phyloP scores from a whole-genome alignment of 2,797 vertebrate genomes.

The Malurus leucopterus region DNA sequence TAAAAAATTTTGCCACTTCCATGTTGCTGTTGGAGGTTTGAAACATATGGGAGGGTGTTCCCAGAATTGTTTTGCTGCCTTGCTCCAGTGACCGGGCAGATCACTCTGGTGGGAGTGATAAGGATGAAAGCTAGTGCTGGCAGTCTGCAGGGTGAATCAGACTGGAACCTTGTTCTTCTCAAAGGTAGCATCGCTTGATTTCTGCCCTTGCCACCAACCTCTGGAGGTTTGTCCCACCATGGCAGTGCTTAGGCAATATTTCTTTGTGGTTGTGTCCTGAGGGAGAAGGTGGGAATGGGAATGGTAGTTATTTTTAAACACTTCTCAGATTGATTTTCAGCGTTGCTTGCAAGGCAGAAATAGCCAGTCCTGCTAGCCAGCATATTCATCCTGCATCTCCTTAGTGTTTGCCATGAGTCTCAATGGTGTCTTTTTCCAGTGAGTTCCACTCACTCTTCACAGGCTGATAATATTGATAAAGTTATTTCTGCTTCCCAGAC shows the following conservation, averaged over 20 bases:
- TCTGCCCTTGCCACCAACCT: background rate
- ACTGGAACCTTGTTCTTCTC: background rate
- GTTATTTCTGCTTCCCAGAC: background rate
- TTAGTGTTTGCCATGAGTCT: accelerated
- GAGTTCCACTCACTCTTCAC: background rate
- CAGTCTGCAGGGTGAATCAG: background rate
- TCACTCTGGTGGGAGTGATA: background rate
- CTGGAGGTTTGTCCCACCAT: background rate
- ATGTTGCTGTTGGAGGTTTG: background rate
- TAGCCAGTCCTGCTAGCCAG: background rate
- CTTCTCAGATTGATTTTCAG: background rate
- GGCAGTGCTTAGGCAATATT: background rate
- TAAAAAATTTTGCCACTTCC: background rate
- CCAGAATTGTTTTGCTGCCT: background rate
- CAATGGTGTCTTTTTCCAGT: background rate
- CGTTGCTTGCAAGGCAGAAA: background rate
- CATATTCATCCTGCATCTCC: accelerated
- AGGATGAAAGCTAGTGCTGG: background rate
- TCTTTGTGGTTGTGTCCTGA: background rate
- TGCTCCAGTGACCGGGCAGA: background rate
- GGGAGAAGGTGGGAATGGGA: background rate
- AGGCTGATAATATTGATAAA: background rate
- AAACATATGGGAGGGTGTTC: accelerated
- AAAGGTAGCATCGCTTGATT: background rate
- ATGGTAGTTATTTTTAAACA: background rate